Percentiles rank a stretch among this genome's conserved stretches.
These are phyloP conservation scores for Periophthalmus magnuspinnatus DNA, from an alignment of 2,797 vertebrate species.

Conservation along the genomic window DNA sequence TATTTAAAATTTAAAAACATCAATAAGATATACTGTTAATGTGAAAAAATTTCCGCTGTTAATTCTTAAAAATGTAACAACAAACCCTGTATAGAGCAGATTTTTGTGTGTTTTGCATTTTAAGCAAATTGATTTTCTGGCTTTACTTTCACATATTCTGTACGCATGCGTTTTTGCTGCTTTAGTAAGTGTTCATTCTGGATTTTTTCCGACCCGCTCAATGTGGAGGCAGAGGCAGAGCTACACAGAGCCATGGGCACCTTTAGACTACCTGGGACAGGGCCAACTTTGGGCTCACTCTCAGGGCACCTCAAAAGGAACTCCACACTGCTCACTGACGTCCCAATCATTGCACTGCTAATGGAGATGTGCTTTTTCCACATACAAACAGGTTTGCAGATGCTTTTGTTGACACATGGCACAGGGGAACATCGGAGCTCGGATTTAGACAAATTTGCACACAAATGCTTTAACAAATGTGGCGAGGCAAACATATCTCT, in stretches of 20 bases:
- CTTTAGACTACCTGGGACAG: constrained; percentile 71
- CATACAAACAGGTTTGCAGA: constrained; percentile 67
- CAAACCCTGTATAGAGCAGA: background rate
- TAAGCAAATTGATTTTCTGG: background rate
- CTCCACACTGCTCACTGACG: constrained; percentile 35
- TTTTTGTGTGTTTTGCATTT: background rate
- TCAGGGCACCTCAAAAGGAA: background rate
- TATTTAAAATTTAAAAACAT: background rate
- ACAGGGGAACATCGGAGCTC: constrained; percentile 66
- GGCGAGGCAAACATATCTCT: constrained; percentile 56
- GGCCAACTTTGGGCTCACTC: constrained; percentile 65
- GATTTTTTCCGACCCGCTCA: constrained; percentile 17
- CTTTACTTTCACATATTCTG: background rate
- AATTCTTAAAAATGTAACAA: background rate
- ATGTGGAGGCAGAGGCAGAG: constrained; percentile 34
- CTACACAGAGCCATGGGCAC: constrained; percentile 45
- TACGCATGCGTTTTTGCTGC: background rate
- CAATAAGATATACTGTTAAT: background rate
- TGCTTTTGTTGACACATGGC: constrained; percentile 73
- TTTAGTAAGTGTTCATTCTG: constrained; percentile 9
- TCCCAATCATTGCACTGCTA: constrained; percentile 19
- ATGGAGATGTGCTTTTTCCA: constrained; percentile 2
- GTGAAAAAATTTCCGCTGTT: background rate
- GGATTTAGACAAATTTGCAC: constrained; percentile 71
- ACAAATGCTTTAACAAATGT: constrained; percentile 74